Base-by-base conservation (phyloP, 1,140 invertebrate species). In the Brachionus rubens region DNA sequence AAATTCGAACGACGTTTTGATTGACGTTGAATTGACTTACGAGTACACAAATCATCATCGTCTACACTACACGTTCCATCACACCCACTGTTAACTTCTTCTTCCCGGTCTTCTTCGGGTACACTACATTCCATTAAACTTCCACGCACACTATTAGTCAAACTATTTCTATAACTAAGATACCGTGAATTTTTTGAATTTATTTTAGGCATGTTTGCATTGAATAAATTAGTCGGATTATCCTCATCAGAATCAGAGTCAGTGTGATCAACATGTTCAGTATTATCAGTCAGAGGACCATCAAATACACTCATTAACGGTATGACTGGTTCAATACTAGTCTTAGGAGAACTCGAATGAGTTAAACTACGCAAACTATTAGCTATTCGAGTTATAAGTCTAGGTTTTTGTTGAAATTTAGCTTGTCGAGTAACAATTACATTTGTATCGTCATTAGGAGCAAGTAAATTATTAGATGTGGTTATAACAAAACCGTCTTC, bases 401-500 rank as follows among this genome's bases (percentile, higher is more conserved):
- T 48, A 19, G 46, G 59, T 36, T 43, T 41, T 1, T 36, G 40
- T 43, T 65, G 59, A 4, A 70, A 33, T 21, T 72, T 48, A 26
- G 19, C 50, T 14, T 72, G 28, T 6, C 68, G 68, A 50, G 68
- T 19, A 16, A 72, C 46, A 14, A 72, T 72, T 16, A 72, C 68
- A 33, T 50, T 40, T 36, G 52, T 9, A 14, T 56, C 52, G 19
- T 48, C 68, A 24, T 16, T 40, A 12, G 68, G 68, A 0, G 68
- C 68, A 1, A 72, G 46, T 12, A 72, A 24, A 30, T 72, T 72
- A 33, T 72, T 72, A 10, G 68, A 72, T 54, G 68, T 72, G 0
- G 68, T 72, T 47, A 72, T 72, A 21, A 50, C 46, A 28, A 72
- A 72, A 5, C 68, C 68, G 68, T 72, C 68, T 54, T 72, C 68